These are phyloP conservation scores for Macrosiphum euphorbiae DNA, from an alignment of 2,888 invertebrate species.

Conservation along the genomic window DNA sequence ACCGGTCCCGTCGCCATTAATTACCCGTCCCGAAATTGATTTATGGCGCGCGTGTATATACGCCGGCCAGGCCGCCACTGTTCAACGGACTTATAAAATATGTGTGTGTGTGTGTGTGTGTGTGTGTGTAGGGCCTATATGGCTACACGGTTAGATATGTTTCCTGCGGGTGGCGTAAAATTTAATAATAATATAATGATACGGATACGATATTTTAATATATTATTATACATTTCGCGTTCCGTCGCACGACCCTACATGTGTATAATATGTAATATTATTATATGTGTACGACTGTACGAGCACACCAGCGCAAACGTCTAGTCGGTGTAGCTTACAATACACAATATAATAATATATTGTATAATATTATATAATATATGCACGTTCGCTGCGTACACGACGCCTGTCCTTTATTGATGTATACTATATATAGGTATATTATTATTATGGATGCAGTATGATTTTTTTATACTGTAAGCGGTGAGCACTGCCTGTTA, in stretches of 20 bases:
- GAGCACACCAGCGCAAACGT: neutral
- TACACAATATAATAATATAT: neutral
- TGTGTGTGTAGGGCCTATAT: neutral
- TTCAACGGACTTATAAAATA: neutral
- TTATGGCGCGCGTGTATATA: conserved; percentile 19
- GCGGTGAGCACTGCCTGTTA: neutral
- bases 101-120: neutral
- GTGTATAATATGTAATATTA: neutral
- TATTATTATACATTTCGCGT: neutral
- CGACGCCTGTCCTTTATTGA: neutral
- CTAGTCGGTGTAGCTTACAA: neutral
- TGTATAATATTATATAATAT: neutral
- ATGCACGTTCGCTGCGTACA: neutral
- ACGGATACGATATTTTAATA: neutral
- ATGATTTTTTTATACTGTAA: neutral
- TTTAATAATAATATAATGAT: neutral
- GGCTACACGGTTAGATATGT: neutral
- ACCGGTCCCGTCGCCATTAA: conserved; percentile 48
- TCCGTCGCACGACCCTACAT: neutral
- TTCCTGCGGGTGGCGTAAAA: neutral
- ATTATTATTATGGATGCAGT: neutral
- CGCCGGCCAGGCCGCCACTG: neutral
- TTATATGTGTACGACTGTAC: neutral
- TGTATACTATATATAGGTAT: neutral
- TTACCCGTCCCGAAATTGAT: conserved; percentile 45